These are phyloP conservation scores for Pristionchus maxplancki DNA, from an alignment of 2,888 invertebrate species.

Conservation along the genomic window DNA sequence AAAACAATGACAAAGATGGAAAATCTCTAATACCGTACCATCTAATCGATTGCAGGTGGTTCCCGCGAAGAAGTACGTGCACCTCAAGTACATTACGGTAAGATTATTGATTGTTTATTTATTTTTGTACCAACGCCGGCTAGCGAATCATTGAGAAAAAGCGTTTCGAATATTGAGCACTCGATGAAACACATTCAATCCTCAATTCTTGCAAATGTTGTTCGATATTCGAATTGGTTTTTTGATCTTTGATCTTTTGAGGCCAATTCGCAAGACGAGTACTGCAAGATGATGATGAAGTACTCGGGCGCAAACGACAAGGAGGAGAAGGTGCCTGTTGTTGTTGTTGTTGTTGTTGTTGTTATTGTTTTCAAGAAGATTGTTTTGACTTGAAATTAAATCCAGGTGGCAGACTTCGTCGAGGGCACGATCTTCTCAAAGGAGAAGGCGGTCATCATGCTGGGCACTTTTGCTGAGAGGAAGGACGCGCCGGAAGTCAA, in stretches of 20 bases:
- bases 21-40: too few relatives aligned
- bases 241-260: too few relatives aligned
- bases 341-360: too few relatives aligned
- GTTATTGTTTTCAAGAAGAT: too few relatives aligned
- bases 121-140: not conserved
- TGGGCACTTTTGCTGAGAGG: slow-evolving; percentile 84
- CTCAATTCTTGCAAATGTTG: not conserved
- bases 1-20: too few relatives aligned
- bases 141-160: too few relatives aligned
- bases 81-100: slow-evolving; percentile 83
- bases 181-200: not conserved
- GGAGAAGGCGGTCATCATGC: slow-evolving; percentile 84
- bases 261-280: slow-evolving; percentile 82
- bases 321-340: slow-evolving; percentile 55
- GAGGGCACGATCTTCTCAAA: slow-evolving; percentile 84
- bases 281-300: slow-evolving; percentile 83
- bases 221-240: too few relatives aligned
- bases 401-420: slow-evolving; percentile 82
- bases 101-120: slow-evolving; percentile 42
- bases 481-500: slow-evolving; percentile 66
- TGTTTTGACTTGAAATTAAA: not conserved
- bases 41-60: slow-evolving; percentile 79
- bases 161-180: not conserved
- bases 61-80: slow-evolving; percentile 83
- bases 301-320: slow-evolving; percentile 82